A percentile compares a stretch with the other conserved stretches of the same genome.
phyloP scores from a whole-genome alignment of 2,113 vertebrate genomes.

The Limnothrissa miodon region DNA sequence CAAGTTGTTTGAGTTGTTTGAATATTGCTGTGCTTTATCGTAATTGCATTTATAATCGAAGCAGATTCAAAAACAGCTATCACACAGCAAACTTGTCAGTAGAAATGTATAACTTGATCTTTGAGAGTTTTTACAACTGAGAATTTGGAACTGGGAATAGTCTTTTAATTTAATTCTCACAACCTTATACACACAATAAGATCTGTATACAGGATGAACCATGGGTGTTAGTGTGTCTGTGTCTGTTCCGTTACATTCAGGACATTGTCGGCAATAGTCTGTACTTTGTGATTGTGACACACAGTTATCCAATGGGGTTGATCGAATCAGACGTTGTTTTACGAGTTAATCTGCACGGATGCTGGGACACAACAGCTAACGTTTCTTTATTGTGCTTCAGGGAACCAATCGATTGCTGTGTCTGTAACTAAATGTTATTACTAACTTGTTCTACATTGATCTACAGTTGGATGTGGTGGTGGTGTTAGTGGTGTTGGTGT shows the following conservation, averaged over 20 bases:
- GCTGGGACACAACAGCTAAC: constrained; percentile 45
- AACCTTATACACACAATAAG: too few species aligned
- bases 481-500: not conserved
- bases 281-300: not conserved
- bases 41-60: not conserved
- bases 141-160: too few species aligned
- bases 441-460: constrained; percentile 51
- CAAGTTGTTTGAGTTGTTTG: not conserved
- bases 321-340: constrained; percentile 58
- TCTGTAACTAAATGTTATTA: constrained; percentile 49
- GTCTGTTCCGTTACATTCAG: too few species aligned
- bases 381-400: constrained; percentile 56
- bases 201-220: too few species aligned
- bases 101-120: not conserved
- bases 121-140: too few species aligned
- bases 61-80: not conserved
- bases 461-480: constrained; percentile 27
- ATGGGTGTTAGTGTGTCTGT: too few species aligned
- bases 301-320: constrained; percentile 49
- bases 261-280: not conserved
- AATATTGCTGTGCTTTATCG: not conserved
- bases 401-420: constrained; percentile 57
- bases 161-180: not conserved
- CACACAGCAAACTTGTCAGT: not conserved
- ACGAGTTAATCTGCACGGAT: constrained; percentile 57